These are phyloP conservation scores for Mirza zaza DNA, from an alignment of 2,113 vertebrate genomes.

Conservation along the genomic window DNA sequence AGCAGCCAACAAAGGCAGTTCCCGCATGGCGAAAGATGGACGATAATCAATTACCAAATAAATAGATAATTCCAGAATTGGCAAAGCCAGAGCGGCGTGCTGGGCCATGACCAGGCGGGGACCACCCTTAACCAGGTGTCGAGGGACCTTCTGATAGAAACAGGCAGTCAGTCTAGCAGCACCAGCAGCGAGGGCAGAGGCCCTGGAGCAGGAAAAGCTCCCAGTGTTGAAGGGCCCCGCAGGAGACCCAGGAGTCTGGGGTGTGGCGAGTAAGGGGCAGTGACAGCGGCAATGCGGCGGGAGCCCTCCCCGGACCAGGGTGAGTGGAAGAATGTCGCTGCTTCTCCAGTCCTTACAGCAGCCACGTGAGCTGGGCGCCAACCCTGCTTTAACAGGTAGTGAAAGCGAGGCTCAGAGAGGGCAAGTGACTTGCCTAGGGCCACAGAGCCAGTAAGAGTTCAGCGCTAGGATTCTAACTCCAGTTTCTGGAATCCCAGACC, in stretches of 20 bases:
- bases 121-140: fast-evolving
- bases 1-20: not conserved
- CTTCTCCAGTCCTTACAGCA: not conserved
- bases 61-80: not conserved
- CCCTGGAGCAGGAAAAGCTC: not conserved
- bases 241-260: not conserved
- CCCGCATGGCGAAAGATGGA: not conserved
- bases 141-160: not conserved
- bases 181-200: not conserved
- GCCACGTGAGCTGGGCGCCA: not conserved
- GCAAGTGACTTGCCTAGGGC: not conserved
- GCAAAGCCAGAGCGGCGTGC: not conserved
- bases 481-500: not conserved
- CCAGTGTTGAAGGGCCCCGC: fast-evolving
- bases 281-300: not conserved
- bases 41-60: not conserved
- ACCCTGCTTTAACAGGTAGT: not conserved
- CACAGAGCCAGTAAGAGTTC: not conserved
- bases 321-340: fast-evolving
- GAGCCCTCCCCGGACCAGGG: not conserved
- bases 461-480: not conserved
- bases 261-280: not conserved
- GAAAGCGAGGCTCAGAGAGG: not conserved
- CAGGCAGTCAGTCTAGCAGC: too few relatives aligned
- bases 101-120: not conserved